These are phyloP conservation scores for Lycocerus yunnanus DNA, from an alignment of 2,888 invertebrate genomes.

Conservation along the genomic window DNA sequence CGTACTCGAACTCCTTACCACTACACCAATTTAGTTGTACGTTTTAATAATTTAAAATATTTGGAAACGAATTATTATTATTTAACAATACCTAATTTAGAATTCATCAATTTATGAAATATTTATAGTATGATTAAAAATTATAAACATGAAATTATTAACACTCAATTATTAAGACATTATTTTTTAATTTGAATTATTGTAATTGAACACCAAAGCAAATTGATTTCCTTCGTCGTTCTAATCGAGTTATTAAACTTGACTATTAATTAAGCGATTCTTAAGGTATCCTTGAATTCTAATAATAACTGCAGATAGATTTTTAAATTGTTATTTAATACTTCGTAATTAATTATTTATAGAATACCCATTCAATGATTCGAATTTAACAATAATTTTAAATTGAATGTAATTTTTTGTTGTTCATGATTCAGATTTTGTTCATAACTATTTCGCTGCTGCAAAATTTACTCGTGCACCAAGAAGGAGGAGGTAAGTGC, in stretches of 20 bases:
- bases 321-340: conserved; percentile 3
- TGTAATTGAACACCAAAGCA: neutral
- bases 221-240: neutral
- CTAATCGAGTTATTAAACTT: conserved; percentile 1
- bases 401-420: neutral
- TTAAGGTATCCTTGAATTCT: conserved; percentile 8
- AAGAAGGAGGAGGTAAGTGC: neutral
- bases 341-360: conserved; percentile 12
- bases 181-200: neutral
- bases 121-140: neutral
- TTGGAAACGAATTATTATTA: neutral
- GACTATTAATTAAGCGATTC: conserved; percentile 1
- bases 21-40: too few relatives aligned
- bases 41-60: too few relatives aligned
- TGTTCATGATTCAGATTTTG: neutral
- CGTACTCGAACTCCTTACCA: neutral
- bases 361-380: neutral
- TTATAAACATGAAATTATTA: neutral
- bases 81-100: neutral
- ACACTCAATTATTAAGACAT: neutral
- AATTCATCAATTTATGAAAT: too few relatives aligned
- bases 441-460: neutral
- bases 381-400: neutral
- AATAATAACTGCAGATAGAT: conserved; percentile 12
- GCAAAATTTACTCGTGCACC: neutral